Evolutionary conservation across 2,888 invertebrate genomes (phyloP), one percentile per base, ranked within the genome.

Genomic region (Antheraea yamamai): DNA sequence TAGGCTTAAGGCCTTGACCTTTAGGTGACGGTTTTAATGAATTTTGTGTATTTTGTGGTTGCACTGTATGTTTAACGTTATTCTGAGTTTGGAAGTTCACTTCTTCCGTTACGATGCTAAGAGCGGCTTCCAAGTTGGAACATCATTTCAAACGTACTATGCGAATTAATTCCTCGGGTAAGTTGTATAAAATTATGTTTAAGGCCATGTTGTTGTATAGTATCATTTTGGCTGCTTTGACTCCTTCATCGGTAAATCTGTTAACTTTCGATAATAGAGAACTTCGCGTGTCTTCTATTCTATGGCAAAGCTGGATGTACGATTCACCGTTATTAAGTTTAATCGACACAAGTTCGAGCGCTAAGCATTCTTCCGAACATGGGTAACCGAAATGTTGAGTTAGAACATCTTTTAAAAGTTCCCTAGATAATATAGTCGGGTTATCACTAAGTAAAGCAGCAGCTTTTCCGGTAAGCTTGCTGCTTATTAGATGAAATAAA

Each of bases 381-480:
- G 23, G 61, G 12, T 61, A 23, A 23, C 61, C 61, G 8, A 61
- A 61, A 61, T 61, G 61, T 23, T 61, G 61, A 61, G 61, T 61
- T 61, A 61, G 23, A n/a, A 23, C 14, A 1, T 61, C 23, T 61
- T 61, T 61, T 61, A 61, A 61, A 61, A 23, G 23, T 23, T n/a
- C 23, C 61, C 61, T 23, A n/a, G 61, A 23, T 10, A 1, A 8
- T 61, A 61, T 61, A 61, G n/a, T 23, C 14, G 61, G 61, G 61
- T 61, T 61, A 61, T 61, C 61, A 23, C 61, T 61, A 71, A 71
- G 51, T n/a, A 71, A 16, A 47, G n/a, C n/a, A 12, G 47, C 39
- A 71, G 39, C 71, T 39, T 30, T 23, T 30, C 10, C 14, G 7
- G 16, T 58, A 39, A 39, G 35, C 35, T 39, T 39, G 4, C 35